Evolutionary conservation across 2,888 invertebrate species (phyloP).

Genomic region (Tanaodytes sp.): DNA sequence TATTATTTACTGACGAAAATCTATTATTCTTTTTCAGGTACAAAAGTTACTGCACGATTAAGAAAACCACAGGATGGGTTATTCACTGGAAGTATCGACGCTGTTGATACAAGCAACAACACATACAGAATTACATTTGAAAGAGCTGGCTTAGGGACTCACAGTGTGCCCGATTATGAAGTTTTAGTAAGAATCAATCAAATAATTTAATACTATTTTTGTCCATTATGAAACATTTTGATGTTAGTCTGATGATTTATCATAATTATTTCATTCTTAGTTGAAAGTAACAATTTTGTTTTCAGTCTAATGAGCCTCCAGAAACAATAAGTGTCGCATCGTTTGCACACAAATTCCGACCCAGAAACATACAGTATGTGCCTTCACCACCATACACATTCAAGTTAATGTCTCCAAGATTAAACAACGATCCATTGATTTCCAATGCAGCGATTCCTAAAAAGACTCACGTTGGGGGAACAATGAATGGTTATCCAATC

Average conservation of each 20-base stretch:
- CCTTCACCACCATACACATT: slow-evolving; percentile 69
- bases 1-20: no score
- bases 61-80: slow-evolving; percentile 95
- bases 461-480: slow-evolving; percentile 74
- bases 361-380: slow-evolving; percentile 77
- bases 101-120: slow-evolving; percentile 94
- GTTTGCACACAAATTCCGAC: slow-evolving; percentile 86
- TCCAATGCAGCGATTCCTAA: slow-evolving; percentile 71
- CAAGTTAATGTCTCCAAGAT: slow-evolving; percentile 67
- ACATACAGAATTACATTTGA: slow-evolving; percentile 97
- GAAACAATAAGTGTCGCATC: slow-evolving; percentile 91
- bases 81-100: slow-evolving; percentile 94
- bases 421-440: slow-evolving; percentile 83
- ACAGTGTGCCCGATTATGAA: slow-evolving; percentile 97
- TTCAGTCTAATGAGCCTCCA: slow-evolving; percentile 87
- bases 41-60: slow-evolving; percentile 92
- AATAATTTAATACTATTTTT: no score
- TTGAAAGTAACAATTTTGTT: slow-evolving; percentile 38
- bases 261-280: no score
- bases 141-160: slow-evolving; percentile 91
- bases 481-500: slow-evolving; percentile 87
- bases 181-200: slow-evolving; percentile 85
- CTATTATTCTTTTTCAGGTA: slow-evolving; percentile 70
- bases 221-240: not conserved
- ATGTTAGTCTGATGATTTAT: no score